A percentile compares a stretch with the other conserved stretches of the same genome.
phyloP scores from a whole-genome alignment of 2,888 invertebrate species.

The Tipula vernalis region DNA sequence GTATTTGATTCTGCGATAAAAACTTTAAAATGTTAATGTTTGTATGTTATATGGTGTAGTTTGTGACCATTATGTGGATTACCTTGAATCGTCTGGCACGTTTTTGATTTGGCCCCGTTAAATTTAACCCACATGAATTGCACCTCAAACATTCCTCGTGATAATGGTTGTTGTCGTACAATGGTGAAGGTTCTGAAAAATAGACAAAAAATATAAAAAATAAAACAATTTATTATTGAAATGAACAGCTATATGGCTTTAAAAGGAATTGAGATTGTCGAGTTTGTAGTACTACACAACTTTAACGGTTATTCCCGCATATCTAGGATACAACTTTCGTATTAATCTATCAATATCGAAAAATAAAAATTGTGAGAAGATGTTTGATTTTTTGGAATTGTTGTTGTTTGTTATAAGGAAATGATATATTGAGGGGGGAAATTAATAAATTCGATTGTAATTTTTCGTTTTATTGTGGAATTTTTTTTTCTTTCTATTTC shows the following conservation, averaged over 20 bases:
- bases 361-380: neutral
- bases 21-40: neutral
- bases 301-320: neutral
- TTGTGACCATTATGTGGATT: slow-evolving; percentile 12
- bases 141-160: slow-evolving; percentile 96
- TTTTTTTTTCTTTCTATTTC: neutral
- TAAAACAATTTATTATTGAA: no score
- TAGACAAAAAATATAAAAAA: slow-evolving; percentile 13
- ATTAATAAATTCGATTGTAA: neutral
- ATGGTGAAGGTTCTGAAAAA: slow-evolving; percentile 70
- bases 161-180: slow-evolving; percentile 91
- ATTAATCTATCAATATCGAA: neutral
- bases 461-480: neutral
- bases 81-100: slow-evolving; percentile 51
- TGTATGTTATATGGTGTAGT: neutral
- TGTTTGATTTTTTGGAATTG: neutral
- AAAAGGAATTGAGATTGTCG: no score
- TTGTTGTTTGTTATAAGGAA: neutral
- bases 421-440: neutral
- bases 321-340: neutral
- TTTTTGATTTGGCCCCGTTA: slow-evolving; percentile 79
- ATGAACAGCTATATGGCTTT: no score
- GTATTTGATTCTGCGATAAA: slow-evolving; percentile 62
- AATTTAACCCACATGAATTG: slow-evolving; percentile 88
- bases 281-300: no score